Conservation (phyloP, 2,113 vertebrate species). For the Daubentonia madagascariensis region DNA sequence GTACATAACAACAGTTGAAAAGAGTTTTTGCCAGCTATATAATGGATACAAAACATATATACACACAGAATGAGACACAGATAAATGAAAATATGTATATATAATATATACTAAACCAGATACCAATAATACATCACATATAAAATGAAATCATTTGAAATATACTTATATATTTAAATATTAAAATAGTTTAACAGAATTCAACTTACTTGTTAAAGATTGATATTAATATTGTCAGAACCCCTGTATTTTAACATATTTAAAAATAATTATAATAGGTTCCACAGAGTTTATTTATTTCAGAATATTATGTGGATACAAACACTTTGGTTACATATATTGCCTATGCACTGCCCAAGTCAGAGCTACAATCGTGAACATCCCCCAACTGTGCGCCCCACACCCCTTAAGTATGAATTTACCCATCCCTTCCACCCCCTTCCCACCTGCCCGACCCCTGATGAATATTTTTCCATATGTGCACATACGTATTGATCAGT, state of each 20-base stretch:
- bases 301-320: no score
- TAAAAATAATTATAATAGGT: not conserved
- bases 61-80: not conserved
- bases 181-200: not conserved
- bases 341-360: no score
- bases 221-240: not conserved
- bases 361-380: no score
- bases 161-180: not conserved
- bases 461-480: no score
- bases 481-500: no score
- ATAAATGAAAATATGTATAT: not conserved
- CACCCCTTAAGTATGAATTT: no score
- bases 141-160: not conserved
- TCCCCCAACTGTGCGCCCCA: no score
- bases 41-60: not conserved
- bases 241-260: not conserved
- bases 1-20: not conserved
- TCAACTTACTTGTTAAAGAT: not conserved
- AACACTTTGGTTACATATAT: no score
- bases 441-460: no score
- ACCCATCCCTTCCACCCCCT: no score
- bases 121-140: not conserved
- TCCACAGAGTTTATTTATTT: no score
- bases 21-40: not conserved
- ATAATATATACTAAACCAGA: not conserved